A percentile compares a stretch with the other conserved stretches of the same genome.
Evolutionary conservation across 2,797 vertebrate genomes (phyloP).

Genomic region (Platalea minor): DNA sequence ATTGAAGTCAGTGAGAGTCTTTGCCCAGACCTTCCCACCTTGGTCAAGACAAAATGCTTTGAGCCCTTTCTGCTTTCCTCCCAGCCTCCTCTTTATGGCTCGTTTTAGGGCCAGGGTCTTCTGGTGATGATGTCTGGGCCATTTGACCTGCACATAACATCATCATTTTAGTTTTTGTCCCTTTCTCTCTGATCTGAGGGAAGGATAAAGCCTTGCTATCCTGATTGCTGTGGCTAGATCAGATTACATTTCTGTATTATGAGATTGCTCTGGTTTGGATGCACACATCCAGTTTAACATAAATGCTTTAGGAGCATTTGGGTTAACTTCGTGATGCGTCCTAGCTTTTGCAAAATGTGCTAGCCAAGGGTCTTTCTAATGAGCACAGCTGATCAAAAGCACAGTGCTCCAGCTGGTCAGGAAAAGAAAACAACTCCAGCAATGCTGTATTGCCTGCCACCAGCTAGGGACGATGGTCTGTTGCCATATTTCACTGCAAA

Average conservation of each 20-base stretch:
- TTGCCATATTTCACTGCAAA: background rate
- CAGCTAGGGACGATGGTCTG: fast-evolving
- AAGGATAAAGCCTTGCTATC: background rate
- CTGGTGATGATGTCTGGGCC: background rate
- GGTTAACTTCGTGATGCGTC: background rate
- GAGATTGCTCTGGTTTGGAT: background rate
- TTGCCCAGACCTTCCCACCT: background rate
- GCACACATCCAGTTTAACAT: background rate
- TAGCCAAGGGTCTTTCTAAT: background rate
- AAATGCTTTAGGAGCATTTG: background rate
- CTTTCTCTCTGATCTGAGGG: background rate
- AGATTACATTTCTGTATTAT: background rate
- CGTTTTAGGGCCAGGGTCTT: background rate
- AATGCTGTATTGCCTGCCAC: background rate
- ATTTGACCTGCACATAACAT: background rate
- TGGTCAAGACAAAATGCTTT: background rate
- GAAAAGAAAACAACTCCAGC: background rate
- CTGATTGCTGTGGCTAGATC: background rate
- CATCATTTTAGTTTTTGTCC: background rate
- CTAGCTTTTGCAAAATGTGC: background rate
- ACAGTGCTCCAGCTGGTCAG: background rate
- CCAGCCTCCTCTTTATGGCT: background rate
- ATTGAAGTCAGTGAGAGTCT: background rate
- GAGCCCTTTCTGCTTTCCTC: background rate
- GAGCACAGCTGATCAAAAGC: background rate